Evolutionary conservation across 2,113 vertebrate species (phyloP).

Genomic region (Carollia perspicillata): DNA sequence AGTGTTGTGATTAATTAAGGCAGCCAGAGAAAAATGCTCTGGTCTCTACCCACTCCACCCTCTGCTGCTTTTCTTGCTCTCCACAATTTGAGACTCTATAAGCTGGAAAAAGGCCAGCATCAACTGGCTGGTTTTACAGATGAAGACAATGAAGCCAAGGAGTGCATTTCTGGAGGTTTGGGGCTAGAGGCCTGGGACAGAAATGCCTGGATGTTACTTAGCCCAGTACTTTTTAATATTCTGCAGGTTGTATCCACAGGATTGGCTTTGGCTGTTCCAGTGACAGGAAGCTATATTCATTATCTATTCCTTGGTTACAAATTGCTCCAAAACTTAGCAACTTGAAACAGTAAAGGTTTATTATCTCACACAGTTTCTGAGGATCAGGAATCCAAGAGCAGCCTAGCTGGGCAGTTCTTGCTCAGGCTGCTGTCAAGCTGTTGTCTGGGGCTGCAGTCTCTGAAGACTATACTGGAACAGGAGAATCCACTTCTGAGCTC

Average conservation of each 20-base stretch:
- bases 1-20: background rate
- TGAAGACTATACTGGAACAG: background rate
- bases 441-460: background rate
- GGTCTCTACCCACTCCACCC: background rate
- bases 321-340: background rate
- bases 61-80: background rate
- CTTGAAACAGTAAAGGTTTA: background rate
- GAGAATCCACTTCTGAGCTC: background rate
- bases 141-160: background rate
- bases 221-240: background rate
- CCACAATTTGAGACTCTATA: background rate
- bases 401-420: background rate
- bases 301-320: constrained; percentile 33
- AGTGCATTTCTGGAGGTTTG: background rate
- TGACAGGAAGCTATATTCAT: background rate
- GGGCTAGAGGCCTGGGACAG: background rate
- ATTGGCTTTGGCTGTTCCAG: background rate
- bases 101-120: background rate
- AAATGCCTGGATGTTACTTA: background rate
- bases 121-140: background rate
- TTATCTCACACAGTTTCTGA: background rate
- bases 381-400: background rate
- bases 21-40: background rate
- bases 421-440: background rate
- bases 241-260: background rate